Base-by-base conservation (phyloP, 2,888 invertebrate species). In the Spialia ferax region DNA sequence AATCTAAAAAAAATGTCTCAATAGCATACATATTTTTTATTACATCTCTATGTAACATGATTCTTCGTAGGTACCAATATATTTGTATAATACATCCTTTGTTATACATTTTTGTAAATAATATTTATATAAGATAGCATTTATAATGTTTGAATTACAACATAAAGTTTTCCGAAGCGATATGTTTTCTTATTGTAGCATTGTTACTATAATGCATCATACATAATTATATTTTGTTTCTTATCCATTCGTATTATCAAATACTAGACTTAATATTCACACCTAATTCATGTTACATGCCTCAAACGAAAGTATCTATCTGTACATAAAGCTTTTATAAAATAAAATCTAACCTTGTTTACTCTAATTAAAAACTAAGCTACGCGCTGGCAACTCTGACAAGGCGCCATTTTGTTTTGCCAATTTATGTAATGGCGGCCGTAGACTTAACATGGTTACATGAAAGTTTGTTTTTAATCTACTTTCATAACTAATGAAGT, bases 131-230 rank as follows among this genome's bases (percentile, higher is more conserved):
- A 78, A 23, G n/a, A n/a, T n/a, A n/a, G n/a, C n/a, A n/a, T n/a
- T n/a, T n/a, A n/a, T n/a, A n/a, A n/a, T n/a, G n/a, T 55, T 18
- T 45, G 45, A 38, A 42, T 42, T 61, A 80, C 80, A 79, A 79
- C 74, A 80, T 81, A 77, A 79, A 79, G 81, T 75, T 86, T 87
- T 88, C 86, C 85, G 87, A 91, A 93, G 93, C 93, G 93, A 93
- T 93, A 93, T 92, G 93, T 93, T 87, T 91, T 76, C 79, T 91
- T 92, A 92, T 93, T 92, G 92, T 93, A 91, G 88, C 91, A 87
- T 84, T 85, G 83, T 87, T 81, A 61, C 83, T 81, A 82, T 67
- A 76, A 88, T 79, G 76, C 74, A 73, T 85, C 84, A 79, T 82
- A 80, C 77, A n/a, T 38, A 38, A n/a, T 74, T 87, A 85, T 83